Percentiles rank a stretch among this genome's conserved stretches.
Conservation (phyloP, 1,140 invertebrate genomes). For the Brachionus plicatilis region DNA sequence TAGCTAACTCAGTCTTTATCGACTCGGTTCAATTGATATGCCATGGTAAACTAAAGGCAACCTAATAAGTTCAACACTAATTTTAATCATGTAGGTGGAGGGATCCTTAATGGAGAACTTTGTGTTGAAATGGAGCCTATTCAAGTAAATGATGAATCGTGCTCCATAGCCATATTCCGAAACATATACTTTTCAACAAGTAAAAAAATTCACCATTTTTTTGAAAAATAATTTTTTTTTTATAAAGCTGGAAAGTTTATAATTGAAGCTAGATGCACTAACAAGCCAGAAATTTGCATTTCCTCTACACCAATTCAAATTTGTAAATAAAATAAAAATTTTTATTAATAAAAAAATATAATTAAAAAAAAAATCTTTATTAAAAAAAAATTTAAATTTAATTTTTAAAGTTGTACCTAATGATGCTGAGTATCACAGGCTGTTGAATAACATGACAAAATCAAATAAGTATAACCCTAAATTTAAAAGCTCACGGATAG, state of each 20-base stretch:
- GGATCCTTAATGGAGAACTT: slow-evolving; percentile 22
- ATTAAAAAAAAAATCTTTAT: not conserved
- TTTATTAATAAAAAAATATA: not conserved
- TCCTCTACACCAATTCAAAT: slow-evolving; percentile 26
- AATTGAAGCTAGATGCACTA: not conserved
- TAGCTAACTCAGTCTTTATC: not conserved
- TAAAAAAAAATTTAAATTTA: not conserved
- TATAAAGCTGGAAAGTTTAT: slow-evolving; percentile 23
- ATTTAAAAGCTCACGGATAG: not conserved
- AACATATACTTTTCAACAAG: slow-evolving; percentile 9
- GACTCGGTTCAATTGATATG: slow-evolving; percentile 24
- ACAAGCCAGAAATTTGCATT: not conserved
- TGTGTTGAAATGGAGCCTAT: slow-evolving; percentile 31
- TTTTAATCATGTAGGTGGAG: not conserved
- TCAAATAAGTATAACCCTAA: not conserved
- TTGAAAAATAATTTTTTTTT: not conserved
- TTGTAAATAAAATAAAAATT: not conserved
- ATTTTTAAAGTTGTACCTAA: slow-evolving; percentile 2
- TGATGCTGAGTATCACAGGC: slow-evolving; percentile 11
- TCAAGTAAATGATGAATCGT: not conserved
- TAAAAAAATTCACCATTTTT: not conserved
- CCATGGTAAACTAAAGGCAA: not conserved
- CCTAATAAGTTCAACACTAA: not conserved
- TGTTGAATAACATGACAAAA: not conserved
- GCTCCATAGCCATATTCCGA: slow-evolving; percentile 18